Evolutionary conservation across 2,888 invertebrate genomes (phyloP).

Genomic region (Tiliacea citrago): DNA sequence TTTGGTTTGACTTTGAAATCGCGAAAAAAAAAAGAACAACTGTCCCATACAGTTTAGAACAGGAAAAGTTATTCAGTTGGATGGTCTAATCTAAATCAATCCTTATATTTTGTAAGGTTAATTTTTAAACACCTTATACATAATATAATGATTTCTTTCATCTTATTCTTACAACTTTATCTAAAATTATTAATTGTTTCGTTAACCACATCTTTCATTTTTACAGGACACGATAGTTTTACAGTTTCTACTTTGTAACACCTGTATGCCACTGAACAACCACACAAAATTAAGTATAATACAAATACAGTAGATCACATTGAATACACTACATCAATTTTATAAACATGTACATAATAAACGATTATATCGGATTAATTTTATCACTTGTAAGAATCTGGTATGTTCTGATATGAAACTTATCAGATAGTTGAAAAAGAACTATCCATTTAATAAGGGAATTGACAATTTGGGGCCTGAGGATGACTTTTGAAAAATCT

Average conservation of each 20-base stretch:
- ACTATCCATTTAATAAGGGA: slow-evolving; percentile 22
- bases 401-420: slow-evolving; percentile 47
- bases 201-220: slow-evolving; percentile 13
- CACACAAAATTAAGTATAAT: slow-evolving; percentile 39
- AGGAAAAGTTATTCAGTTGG: too few species aligned
- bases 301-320: slow-evolving; percentile 56
- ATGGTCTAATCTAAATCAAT: too few species aligned
- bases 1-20: too few species aligned
- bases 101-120: too few species aligned
- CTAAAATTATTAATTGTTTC: slow-evolving; percentile 5
- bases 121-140: too few species aligned
- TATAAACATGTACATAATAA: slow-evolving; percentile 43
- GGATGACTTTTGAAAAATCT: slow-evolving; percentile 6
- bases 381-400: slow-evolving; percentile 36
- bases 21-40: too few species aligned
- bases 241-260: slow-evolving; percentile 17
- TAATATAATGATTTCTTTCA: background rate
- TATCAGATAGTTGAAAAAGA: slow-evolving; percentile 10
- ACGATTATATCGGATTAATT: slow-evolving; percentile 37
- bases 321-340: slow-evolving; percentile 48
- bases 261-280: slow-evolving; percentile 20
- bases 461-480: slow-evolving; percentile 44
- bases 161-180: slow-evolving; percentile 7
- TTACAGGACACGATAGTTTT: slow-evolving; percentile 23
- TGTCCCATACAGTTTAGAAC: too few species aligned